Evolutionary conservation across 2,113 vertebrate genomes (phyloP).

Genomic region (Paracanthobrama guichenoti): DNA sequence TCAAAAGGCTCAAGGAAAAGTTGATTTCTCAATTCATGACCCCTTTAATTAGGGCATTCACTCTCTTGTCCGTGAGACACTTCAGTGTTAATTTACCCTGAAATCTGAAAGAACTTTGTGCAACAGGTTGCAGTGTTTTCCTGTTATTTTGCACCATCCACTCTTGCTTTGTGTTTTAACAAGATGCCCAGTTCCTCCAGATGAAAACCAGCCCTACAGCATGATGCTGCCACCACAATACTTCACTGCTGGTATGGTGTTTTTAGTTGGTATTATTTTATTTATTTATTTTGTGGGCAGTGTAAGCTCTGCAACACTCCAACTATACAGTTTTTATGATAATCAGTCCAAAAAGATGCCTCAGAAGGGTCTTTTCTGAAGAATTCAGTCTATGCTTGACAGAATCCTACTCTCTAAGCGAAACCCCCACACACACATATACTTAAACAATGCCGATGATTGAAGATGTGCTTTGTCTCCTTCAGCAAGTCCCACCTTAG

Average conservation of each 20-base stretch:
- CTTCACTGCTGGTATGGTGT: neutral
- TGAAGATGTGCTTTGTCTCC: conserved; percentile 27
- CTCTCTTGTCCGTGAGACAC: neutral
- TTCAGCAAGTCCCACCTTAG: conserved; percentile 21
- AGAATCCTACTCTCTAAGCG: neutral
- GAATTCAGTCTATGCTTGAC: neutral
- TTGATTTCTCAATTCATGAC: no score
- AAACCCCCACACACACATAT: neutral
- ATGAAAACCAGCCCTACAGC: neutral
- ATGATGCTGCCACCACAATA: neutral
- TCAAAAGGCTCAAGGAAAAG: no score
- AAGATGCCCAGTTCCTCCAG: neutral
- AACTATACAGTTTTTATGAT: neutral
- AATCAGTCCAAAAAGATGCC: neutral
- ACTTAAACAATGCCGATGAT: neutral
- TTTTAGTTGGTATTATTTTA: neutral
- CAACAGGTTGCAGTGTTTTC: neutral
- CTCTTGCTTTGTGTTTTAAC: neutral
- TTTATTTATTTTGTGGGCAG: neutral
- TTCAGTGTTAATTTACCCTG: neutral
- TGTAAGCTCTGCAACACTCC: neutral
- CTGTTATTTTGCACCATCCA: neutral
- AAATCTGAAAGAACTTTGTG: neutral
- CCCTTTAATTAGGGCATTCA: neutral
- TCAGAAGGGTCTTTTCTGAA: conserved; percentile 1